Evolutionary conservation across 1,140 invertebrate genomes (phyloP).

Genomic region (Caenorhabditis remanei): DNA sequence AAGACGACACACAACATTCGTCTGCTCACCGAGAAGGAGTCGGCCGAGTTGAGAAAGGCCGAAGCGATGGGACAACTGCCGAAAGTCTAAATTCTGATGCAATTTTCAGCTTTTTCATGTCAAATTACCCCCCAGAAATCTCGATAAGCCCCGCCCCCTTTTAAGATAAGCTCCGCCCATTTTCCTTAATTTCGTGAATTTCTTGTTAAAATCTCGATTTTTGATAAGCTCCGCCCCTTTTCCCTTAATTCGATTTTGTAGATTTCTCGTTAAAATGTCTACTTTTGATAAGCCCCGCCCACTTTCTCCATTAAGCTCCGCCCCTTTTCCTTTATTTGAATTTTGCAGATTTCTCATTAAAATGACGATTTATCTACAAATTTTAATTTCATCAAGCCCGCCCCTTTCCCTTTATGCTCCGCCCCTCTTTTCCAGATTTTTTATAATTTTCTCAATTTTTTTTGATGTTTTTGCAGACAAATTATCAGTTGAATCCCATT

Average conservation of each 20-base stretch:
- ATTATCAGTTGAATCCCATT: not conserved
- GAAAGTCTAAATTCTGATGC: not conserved
- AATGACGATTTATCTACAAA: too few species aligned
- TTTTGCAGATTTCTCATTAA: too few species aligned
- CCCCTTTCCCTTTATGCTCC: too few species aligned
- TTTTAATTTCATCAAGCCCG: too few species aligned
- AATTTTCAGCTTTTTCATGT: too few species aligned
- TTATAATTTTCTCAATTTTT: not conserved
- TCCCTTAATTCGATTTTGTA: not conserved
- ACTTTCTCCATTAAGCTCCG: too few species aligned
- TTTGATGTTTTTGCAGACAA: not conserved
- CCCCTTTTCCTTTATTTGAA: too few species aligned
- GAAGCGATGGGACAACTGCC: not conserved
- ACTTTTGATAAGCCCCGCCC: too few species aligned
- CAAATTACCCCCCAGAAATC: too few species aligned
- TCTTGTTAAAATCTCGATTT: not conserved
- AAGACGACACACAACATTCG: slow-evolving; percentile 65
- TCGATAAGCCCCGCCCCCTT: not conserved
- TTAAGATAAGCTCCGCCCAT: not conserved
- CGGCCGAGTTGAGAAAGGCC: slow-evolving; percentile 26
- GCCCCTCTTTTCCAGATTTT: not conserved
- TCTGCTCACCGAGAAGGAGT: slow-evolving; percentile 60
- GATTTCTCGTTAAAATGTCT: too few species aligned
- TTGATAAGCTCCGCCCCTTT: not conserved
- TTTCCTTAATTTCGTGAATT: not conserved